phyloP scores from a whole-genome alignment of 2,888 invertebrate genomes.

The Macaria notata region DNA sequence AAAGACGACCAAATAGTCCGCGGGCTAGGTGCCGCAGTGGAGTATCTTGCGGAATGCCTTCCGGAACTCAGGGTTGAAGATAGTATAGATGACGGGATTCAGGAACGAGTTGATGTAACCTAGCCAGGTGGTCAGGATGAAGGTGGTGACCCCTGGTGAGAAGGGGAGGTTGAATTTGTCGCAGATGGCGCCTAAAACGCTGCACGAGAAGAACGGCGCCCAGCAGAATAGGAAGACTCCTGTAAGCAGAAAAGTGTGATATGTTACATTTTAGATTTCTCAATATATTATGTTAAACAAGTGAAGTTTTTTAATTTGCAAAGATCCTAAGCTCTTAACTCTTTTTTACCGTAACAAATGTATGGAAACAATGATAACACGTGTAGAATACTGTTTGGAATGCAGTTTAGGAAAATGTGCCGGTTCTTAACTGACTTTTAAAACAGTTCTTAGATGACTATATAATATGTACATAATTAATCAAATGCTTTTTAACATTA shows the following conservation, averaged over 20 bases:
- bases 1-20: constrained; percentile 72
- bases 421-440: too few relatives aligned
- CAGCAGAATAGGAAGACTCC: constrained; percentile 99
- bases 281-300: too few relatives aligned
- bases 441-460: too few relatives aligned
- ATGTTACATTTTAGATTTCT: not conserved
- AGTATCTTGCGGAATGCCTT: constrained; percentile 98
- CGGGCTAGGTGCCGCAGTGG: constrained; percentile 83
- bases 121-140: constrained; percentile 98
- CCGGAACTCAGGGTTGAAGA: constrained; percentile 98
- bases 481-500: too few relatives aligned
- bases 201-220: constrained; percentile 99
- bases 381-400: too few relatives aligned
- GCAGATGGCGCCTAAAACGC: constrained; percentile 98
- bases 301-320: too few relatives aligned
- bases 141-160: constrained; percentile 93
- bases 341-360: too few relatives aligned
- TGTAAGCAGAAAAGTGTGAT: constrained; percentile 64
- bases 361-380: too few relatives aligned
- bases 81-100: constrained; percentile 96
- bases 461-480: too few relatives aligned
- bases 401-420: too few relatives aligned
- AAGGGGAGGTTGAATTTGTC: constrained; percentile 90
- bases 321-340: too few relatives aligned
- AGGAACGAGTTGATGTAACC: constrained; percentile 98